A percentile compares a stretch with the other conserved stretches of the same genome.
Evolutionary conservation across 2,888 invertebrate genomes (phyloP).

Genomic region (Camptogramma bilineatum): DNA sequence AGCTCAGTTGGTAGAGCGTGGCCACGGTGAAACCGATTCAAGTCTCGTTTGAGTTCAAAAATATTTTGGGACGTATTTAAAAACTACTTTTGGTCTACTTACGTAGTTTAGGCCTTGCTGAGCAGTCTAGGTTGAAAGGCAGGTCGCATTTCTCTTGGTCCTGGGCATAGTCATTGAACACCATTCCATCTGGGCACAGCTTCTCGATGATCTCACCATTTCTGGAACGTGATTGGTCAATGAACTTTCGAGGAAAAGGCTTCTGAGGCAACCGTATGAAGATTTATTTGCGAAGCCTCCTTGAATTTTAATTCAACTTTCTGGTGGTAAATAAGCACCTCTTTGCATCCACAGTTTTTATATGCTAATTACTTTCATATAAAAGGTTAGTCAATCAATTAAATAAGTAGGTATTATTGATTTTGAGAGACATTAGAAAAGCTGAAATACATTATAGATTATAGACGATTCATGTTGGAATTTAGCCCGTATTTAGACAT

Average conservation of each 20-base stretch:
- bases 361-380: too few species aligned
- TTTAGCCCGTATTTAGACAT: too few species aligned
- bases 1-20: too few species aligned
- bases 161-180: constrained; percentile 94
- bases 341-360: background rate
- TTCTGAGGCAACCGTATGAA: constrained; percentile 8
- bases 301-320: constrained; percentile 14
- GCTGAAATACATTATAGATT: too few species aligned
- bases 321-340: background rate
- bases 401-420: too few species aligned
- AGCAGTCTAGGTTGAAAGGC: constrained; percentile 94
- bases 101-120: constrained; percentile 91
- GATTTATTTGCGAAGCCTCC: constrained; percentile 16
- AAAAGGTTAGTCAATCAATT: too few species aligned
- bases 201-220: constrained; percentile 91
- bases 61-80: too few species aligned
- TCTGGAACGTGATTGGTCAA: constrained; percentile 65
- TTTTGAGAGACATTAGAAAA: too few species aligned
- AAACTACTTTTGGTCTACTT: constrained; percentile 70
- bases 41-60: too few species aligned
- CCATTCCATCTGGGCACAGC: constrained; percentile 95
- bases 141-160: constrained; percentile 94
- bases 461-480: too few species aligned
- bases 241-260: constrained; percentile 36
- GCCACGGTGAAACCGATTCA: too few species aligned